Percentiles rank a stretch among this genome's conserved stretches.
Conservation (phyloP, 2,113 vertebrate species). For the Alces alces region DNA sequence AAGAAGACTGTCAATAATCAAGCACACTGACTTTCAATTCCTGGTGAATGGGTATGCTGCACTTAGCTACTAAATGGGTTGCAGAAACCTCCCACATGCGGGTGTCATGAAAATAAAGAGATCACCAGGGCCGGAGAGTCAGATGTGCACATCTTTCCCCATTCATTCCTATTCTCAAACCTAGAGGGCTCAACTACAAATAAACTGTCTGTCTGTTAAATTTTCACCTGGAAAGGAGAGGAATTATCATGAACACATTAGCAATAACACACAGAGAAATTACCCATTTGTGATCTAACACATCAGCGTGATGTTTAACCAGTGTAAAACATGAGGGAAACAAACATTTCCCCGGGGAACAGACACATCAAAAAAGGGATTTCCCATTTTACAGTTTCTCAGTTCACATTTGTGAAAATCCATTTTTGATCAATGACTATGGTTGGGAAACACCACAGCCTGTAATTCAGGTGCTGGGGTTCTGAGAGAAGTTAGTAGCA, state of each 20-base stretch:
- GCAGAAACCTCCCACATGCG: neutral
- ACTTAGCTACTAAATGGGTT: neutral
- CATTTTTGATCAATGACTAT: neutral
- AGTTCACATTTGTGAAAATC: neutral
- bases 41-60: neutral
- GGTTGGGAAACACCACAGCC: neutral
- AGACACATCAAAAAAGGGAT: neutral
- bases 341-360: neutral
- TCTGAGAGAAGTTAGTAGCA: neutral
- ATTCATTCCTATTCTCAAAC: neutral
- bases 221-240: neutral
- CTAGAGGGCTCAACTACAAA: neutral
- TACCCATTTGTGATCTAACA: neutral
- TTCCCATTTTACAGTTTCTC: neutral
- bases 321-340: neutral
- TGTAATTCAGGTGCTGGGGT: neutral
- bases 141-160: neutral
- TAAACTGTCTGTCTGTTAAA: neutral
- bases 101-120: neutral
- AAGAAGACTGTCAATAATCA: neutral
- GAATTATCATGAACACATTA: neutral
- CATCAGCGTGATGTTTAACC: neutral
- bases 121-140: neutral
- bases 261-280: constrained; percentile 17
- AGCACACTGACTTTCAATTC: neutral